These are phyloP conservation scores for Plectrocnemia conspersa DNA, from an alignment of 1,140 invertebrate genomes.

Conservation along the genomic window DNA sequence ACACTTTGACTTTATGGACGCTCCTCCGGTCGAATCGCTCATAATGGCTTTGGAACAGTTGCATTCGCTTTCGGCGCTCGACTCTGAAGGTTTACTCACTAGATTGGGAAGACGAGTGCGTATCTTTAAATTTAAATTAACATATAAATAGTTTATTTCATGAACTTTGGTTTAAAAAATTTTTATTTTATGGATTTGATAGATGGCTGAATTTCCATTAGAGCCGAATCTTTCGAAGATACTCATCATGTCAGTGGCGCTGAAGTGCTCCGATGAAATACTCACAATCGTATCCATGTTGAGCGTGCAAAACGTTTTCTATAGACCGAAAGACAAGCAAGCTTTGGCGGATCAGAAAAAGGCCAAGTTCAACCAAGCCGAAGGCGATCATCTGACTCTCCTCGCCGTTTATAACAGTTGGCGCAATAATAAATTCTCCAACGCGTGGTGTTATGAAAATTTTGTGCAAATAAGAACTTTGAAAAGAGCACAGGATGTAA, in stretches of 20 bases:
- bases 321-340: conserved; percentile 95
- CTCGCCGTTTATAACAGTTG: conserved; percentile 99
- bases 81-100: conserved; percentile 94
- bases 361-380: conserved; percentile 97
- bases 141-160: too few relatives aligned
- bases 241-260: conserved; percentile 97
- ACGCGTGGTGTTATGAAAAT: conserved; percentile 99
- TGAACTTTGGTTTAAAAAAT: too few relatives aligned
- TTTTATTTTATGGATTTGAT: conserved; percentile 36
- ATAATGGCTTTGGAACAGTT: conserved; percentile 97
- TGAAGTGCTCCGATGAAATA: conserved; percentile 98
- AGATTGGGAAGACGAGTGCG: conserved; percentile 80
- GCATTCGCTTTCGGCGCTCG: conserved; percentile 94
- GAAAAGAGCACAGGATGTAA: conserved; percentile 95
- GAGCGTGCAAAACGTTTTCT: conserved; percentile 98
- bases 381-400: conserved; percentile 96
- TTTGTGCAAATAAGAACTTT: conserved; percentile 97
- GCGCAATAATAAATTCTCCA: conserved; percentile 99
- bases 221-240: conserved; percentile 99
- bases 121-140: conserved; percentile 20
- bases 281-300: conserved; percentile 99
- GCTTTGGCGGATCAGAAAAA: conserved; percentile 98
- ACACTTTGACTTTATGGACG: conserved; percentile 99
- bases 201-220: conserved; percentile 99
- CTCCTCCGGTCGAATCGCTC: conserved; percentile 93